Conservation (phyloP, 1,140 invertebrate genomes). For the Radopholus similis region DNA sequence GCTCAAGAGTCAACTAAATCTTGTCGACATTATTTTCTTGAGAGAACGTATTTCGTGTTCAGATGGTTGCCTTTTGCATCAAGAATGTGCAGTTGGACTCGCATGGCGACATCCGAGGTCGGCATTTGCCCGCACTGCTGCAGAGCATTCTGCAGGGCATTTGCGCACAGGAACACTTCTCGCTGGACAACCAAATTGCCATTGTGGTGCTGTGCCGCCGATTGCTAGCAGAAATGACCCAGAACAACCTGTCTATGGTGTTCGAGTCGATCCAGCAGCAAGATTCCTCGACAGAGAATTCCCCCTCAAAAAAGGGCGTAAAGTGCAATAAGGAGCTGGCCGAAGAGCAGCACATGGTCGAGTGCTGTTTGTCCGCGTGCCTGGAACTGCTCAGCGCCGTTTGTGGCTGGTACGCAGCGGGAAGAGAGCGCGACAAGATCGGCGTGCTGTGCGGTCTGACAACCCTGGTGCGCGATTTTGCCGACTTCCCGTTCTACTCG, state of each 20-base stretch:
- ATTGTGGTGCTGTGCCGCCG: conserved; percentile 35
- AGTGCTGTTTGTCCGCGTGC: conserved; percentile 48
- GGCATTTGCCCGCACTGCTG: conserved; percentile 39
- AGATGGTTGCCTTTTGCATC: conserved; percentile 53
- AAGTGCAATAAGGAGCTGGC: conserved; percentile 13
- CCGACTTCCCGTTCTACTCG: conserved; percentile 56
- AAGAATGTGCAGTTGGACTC: conserved; percentile 44
- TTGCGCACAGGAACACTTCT: background rate
- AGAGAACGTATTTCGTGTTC: conserved; percentile 13
- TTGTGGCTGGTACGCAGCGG: conserved; percentile 38
- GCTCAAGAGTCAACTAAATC: conserved; percentile 11
- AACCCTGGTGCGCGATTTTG: conserved; percentile 44
- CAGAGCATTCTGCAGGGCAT: conserved; percentile 26
- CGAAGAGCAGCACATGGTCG: conserved; percentile 49
- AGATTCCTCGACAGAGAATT: too few relatives aligned
- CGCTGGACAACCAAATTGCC: conserved; percentile 32
- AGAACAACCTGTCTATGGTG: conserved; percentile 17
- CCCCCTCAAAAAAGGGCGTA: background rate
- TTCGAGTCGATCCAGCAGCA: background rate
- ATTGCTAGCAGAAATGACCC: conserved; percentile 40
- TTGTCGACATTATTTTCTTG: background rate
- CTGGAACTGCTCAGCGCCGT: conserved; percentile 33
- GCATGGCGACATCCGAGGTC: conserved; percentile 42
- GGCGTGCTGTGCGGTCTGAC: conserved; percentile 40
- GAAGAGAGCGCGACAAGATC: conserved; percentile 31